These are phyloP conservation scores for Microcaecilia unicolor DNA, from an alignment of 2,797 vertebrate species.

Conservation along the genomic window DNA sequence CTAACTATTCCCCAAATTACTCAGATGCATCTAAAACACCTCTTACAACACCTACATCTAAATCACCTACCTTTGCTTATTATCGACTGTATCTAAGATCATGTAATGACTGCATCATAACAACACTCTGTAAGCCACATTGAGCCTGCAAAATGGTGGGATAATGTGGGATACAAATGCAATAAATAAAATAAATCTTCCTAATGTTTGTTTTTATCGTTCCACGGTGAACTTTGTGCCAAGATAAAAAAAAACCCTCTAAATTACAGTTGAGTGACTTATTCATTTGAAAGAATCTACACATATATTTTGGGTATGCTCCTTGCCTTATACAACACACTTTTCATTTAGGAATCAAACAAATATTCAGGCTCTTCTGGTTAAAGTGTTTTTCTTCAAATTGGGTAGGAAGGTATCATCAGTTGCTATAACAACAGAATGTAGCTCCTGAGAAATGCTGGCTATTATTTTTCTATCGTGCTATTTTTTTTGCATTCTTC, in stretches of 20 bases:
- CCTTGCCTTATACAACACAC: constrained; percentile 9
- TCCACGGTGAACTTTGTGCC: constrained; percentile 4
- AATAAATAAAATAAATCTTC: too few relatives aligned
- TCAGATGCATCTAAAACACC: too few relatives aligned
- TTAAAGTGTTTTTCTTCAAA: constrained; percentile 9
- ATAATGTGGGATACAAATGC: too few relatives aligned
- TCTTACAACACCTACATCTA: too few relatives aligned
- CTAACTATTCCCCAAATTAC: too few relatives aligned
- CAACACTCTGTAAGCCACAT: too few relatives aligned
- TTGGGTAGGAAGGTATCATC: background rate
- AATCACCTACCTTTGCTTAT: too few relatives aligned
- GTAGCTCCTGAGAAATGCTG: background rate
- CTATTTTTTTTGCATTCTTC: background rate
- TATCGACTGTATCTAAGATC: too few relatives aligned
- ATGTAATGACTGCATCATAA: too few relatives aligned
- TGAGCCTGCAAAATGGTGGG: too few relatives aligned
- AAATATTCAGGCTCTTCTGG: background rate
- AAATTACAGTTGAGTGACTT: constrained; percentile 19
- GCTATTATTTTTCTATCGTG: constrained; percentile 2
- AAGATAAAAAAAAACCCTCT: constrained; percentile 2
- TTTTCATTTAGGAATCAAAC: constrained; percentile 14
- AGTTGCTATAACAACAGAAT: constrained; percentile 11
- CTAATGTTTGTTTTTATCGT: constrained; percentile 1
- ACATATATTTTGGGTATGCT: constrained; percentile 10
- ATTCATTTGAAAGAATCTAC: constrained; percentile 8